Base-by-base conservation (phyloP, 2,888 invertebrate species). In the Amphipoea oculea region DNA sequence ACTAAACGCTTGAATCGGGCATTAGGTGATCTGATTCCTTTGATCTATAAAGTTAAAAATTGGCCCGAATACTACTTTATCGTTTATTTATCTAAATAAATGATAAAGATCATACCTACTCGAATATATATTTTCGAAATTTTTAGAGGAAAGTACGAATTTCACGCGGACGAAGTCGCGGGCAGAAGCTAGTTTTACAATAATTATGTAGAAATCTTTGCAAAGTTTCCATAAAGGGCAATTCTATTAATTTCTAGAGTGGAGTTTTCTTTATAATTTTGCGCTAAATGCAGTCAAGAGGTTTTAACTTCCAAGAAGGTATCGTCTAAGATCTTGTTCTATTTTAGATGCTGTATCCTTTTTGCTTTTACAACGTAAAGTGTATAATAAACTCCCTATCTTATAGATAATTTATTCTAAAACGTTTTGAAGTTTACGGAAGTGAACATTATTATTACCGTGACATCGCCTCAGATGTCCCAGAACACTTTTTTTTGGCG, bases 331-430 rank as follows among this genome's bases (percentile, higher is more conserved):
- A 20, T 11, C 17, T 51, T 40, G 48, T 63, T 69, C 40, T 62
- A 76, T 73, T 66, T 60, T 14, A 67, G 17, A 73, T 48, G 20
- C 54, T 60, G 40, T 40, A n/a, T 54, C 12, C 17, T 74, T 17
- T 45, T 42, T 42, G 67, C 29, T 60, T 68, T 63, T 4, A 62
- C 14, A 29, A 69, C 63, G 51, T 57, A 7, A 68, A 66, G 23
- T n/a, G 48, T 4, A 36, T 65, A 40, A 76, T 57, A 66, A 66
- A 57, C 54, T 71, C 65, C 23, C n/a, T 14, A n/a, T 51, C 51
- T 17, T 4, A 14, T 54, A 14, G 3, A 6, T 45, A 42, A 23
- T 54, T 45, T 65, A 65, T 73, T n/a, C n/a, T 73, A 42, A 11
- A 73, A 72, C 11, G 12, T 60, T 42, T n/a, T 42, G 42, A 63